Percentiles rank a stretch among this genome's conserved stretches.
These are phyloP conservation scores for Chlorodrepanis virens DNA, from an alignment of 2,113 vertebrate genomes.

Conservation along the genomic window DNA sequence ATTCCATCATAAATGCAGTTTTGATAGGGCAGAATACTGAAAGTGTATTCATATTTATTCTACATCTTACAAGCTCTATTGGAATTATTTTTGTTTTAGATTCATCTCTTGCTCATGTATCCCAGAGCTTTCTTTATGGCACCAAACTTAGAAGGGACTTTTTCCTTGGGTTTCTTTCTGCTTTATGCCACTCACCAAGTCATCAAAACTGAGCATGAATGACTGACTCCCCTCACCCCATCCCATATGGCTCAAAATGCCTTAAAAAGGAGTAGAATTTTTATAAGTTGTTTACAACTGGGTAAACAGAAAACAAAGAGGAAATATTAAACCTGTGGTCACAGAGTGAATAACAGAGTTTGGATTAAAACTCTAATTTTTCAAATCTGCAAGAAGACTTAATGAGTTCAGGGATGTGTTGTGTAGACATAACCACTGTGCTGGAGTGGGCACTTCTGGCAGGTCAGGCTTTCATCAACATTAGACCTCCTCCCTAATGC, in stretches of 20 bases:
- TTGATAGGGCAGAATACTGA: background rate
- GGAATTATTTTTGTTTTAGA: background rate
- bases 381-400: background rate
- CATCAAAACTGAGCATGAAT: background rate
- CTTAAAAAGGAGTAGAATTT: background rate
- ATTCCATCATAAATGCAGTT: background rate
- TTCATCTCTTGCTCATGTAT: background rate
- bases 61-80: background rate
- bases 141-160: background rate
- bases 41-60: background rate
- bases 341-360: background rate
- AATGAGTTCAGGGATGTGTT: background rate
- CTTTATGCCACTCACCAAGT: background rate
- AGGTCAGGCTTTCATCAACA: rapidly evolving
- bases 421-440: background rate
- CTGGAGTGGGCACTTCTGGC: background rate
- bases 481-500: background rate
- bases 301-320: background rate
- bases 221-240: background rate
- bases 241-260: background rate
- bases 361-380: background rate
- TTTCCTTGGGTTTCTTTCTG: background rate
- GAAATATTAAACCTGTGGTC: background rate
- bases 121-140: background rate
- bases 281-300: background rate